A percentile compares a stretch with the other conserved stretches of the same genome.
phyloP scores from a whole-genome alignment of 2,113 vertebrate genomes.

The Eptesicus fuscus region DNA sequence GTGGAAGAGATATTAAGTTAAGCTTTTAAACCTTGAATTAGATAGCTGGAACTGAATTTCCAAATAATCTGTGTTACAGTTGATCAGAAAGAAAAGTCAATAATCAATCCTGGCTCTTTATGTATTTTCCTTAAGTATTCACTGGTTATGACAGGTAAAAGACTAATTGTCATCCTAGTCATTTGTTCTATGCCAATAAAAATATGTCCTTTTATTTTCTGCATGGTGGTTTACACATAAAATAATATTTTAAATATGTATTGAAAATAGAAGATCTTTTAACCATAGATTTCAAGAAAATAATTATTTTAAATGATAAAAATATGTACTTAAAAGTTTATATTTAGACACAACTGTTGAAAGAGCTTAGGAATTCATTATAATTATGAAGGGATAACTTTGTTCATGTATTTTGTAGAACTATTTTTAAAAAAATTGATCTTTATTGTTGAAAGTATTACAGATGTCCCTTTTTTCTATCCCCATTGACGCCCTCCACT shows the following conservation, averaged over 20 bases:
- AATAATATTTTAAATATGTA: background rate
- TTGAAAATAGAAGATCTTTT: background rate
- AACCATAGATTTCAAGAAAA: background rate
- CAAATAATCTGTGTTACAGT: slow-evolving; percentile 10
- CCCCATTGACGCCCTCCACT: too few species aligned
- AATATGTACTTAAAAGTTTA: background rate
- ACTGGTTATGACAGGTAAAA: background rate
- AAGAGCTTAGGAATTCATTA: background rate
- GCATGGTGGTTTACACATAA: background rate
- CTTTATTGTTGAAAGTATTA: too few species aligned
- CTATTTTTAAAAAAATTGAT: too few species aligned
- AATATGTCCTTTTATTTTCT: background rate
- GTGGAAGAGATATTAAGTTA: background rate
- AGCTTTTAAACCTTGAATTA: background rate
- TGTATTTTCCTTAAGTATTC: background rate
- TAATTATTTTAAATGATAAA: background rate
- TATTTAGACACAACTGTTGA: background rate
- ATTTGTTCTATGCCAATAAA: background rate
- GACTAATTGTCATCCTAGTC: background rate
- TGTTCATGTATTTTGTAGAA: too few species aligned
- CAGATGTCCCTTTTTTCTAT: too few species aligned
- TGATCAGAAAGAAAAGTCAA: background rate
- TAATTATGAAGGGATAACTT: background rate
- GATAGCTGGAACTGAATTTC: background rate
- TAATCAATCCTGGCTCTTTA: background rate